Evolutionary conservation across 2,888 invertebrate species (phyloP).

Genomic region (Ennomos fuscantarius): DNA sequence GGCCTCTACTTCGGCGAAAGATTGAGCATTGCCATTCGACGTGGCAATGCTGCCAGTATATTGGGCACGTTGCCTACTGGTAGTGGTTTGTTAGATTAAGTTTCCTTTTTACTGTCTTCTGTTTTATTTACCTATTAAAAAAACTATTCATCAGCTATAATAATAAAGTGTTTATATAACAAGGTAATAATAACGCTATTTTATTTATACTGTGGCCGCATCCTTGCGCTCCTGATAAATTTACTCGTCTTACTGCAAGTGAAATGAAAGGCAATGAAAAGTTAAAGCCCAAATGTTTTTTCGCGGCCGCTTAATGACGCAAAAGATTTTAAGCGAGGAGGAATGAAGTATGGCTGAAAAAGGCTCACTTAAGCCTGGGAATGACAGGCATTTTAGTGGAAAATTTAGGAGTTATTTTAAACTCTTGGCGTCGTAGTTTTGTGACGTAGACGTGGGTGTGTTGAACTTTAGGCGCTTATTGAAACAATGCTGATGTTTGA

Average conservation of each 20-base stretch:
- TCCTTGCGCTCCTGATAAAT: constrained; percentile 55
- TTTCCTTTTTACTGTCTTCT: too few species aligned
- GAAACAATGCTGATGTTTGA: not conserved
- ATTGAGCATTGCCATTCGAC: too few species aligned
- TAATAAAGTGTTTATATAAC: too few species aligned
- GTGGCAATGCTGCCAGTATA: too few species aligned
- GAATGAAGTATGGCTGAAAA: constrained; percentile 30
- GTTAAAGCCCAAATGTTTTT: constrained; percentile 40
- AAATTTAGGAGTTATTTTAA: constrained; percentile 18
- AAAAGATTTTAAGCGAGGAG: constrained; percentile 36
- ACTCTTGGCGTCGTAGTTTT: constrained; percentile 3
- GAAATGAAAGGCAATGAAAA: constrained; percentile 55
- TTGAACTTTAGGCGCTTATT: not conserved
- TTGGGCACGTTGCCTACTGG: too few species aligned
- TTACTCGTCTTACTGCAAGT: constrained; percentile 54
- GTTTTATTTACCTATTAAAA: too few species aligned
- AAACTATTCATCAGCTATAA: too few species aligned
- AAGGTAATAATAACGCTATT: not conserved
- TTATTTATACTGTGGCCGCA: constrained; percentile 19
- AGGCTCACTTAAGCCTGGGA: constrained; percentile 11
- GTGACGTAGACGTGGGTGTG: not conserved
- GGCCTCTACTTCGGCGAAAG: too few species aligned
- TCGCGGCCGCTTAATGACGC: constrained; percentile 34
- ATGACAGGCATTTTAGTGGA: constrained; percentile 18
- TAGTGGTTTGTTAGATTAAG: too few species aligned